phyloP scores from a whole-genome alignment of 2,888 invertebrate species.

The Apotomis turbidana region DNA sequence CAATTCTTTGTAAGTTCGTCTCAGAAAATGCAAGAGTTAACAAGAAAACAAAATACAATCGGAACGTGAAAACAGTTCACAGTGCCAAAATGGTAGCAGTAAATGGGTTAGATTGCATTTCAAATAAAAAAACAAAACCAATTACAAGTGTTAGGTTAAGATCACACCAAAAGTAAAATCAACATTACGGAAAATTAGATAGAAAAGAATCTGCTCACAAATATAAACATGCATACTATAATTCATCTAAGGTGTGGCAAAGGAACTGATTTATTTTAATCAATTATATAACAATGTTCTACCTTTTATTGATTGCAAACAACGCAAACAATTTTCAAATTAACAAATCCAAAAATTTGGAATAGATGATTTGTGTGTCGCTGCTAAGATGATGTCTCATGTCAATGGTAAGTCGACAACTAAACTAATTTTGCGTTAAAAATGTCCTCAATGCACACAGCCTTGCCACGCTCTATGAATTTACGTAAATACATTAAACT shows the following conservation, averaged over 20 bases:
- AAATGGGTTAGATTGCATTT: slow-evolving; percentile 59
- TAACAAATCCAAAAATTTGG: slow-evolving; percentile 64
- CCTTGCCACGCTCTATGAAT: slow-evolving; percentile 88
- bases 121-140: slow-evolving; percentile 54
- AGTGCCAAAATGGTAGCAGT: slow-evolving; percentile 72
- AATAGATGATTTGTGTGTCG: slow-evolving; percentile 77
- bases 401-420: slow-evolving; percentile 77
- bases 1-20: slow-evolving; percentile 71
- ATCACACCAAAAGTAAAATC: slow-evolving; percentile 61
- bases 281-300: slow-evolving; percentile 68
- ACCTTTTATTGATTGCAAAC: slow-evolving; percentile 70
- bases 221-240: slow-evolving; percentile 75
- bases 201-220: slow-evolving; percentile 65
- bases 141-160: slow-evolving; percentile 56
- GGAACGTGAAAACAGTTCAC: slow-evolving; percentile 66
- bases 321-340: slow-evolving; percentile 73
- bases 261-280: slow-evolving; percentile 79
- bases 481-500: slow-evolving; percentile 81
- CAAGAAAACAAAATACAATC: slow-evolving; percentile 58
- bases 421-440: slow-evolving; percentile 81
- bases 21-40: slow-evolving; percentile 62
- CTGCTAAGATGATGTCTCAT: slow-evolving; percentile 77
- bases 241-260: slow-evolving; percentile 84
- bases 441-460: slow-evolving; percentile 87
- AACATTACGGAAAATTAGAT: slow-evolving; percentile 57